Percentiles rank a stretch among this genome's conserved stretches.
These are phyloP conservation scores for Lucifuga dentata DNA, from an alignment of 2,113 vertebrate genomes.

Conservation along the genomic window DNA sequence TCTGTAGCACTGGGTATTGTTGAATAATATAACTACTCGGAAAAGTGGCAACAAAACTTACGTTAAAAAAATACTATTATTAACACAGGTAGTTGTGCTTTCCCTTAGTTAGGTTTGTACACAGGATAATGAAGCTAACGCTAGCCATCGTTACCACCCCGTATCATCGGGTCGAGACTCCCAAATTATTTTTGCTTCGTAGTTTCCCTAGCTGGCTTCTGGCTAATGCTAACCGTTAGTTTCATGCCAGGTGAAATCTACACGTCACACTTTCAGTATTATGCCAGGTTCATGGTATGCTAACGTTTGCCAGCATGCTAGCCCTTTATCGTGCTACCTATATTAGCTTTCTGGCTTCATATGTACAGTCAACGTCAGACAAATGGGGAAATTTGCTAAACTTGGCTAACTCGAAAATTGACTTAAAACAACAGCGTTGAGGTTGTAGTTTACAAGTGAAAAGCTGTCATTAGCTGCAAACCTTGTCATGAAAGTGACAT, in stretches of 20 bases:
- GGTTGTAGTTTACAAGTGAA: not conserved
- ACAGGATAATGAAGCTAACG: conserved; percentile 27
- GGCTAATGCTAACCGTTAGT: not conserved
- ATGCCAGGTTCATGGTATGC: not conserved
- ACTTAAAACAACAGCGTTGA: not conserved
- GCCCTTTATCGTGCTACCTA: not conserved
- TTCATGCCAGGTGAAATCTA: not conserved
- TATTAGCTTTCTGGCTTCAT: conserved; percentile 19
- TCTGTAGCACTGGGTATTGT: rapidly evolving
- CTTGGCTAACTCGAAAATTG: not conserved
- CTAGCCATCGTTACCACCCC: conserved; percentile 26
- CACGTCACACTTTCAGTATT: rapidly evolving
- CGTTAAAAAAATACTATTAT: not conserved
- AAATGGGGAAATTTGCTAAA: conserved; percentile 18
- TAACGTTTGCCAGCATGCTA: not conserved
- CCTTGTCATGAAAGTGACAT: not conserved
- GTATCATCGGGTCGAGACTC: not conserved
- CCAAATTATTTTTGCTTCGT: conserved; percentile 32
- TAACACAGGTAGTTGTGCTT: not conserved
- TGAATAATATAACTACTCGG: not conserved
- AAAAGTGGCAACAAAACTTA: not conserved
- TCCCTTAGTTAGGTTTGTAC: not conserved
- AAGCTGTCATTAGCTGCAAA: not conserved
- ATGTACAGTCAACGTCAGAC: not conserved
- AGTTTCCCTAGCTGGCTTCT: not conserved